phyloP scores from a whole-genome alignment of 2,113 vertebrate genomes.

The Ginglymostoma cirratum region DNA sequence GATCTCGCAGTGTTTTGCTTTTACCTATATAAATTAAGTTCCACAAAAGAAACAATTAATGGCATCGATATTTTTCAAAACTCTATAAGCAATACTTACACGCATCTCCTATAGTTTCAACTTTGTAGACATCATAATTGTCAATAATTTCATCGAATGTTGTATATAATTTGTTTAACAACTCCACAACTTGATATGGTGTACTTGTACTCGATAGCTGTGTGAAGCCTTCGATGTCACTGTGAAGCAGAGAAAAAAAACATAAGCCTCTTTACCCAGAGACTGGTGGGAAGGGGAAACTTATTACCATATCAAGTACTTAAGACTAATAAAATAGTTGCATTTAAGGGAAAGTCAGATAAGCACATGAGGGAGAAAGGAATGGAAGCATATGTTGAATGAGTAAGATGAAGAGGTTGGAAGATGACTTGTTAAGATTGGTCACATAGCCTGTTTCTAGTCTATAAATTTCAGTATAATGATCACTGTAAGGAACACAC shows the following conservation, averaged over 20 bases:
- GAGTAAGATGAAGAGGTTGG: neutral
- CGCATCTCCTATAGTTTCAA: conserved; percentile 71
- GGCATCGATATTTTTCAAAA: neutral
- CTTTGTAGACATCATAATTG: conserved; percentile 74
- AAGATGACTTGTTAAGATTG: neutral
- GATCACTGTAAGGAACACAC: neutral
- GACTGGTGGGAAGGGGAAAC: neutral
- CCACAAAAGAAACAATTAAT: neutral
- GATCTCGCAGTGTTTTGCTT: neutral
- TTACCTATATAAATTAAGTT: neutral
- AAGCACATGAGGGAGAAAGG: neutral
- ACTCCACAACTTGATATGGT: conserved; percentile 67
- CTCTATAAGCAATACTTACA: conserved; percentile 53
- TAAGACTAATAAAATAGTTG: neutral
- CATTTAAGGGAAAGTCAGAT: neutral
- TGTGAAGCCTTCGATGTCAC: conserved; percentile 77
- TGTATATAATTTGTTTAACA: conserved; percentile 74
- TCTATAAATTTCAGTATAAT: neutral
- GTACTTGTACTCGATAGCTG: conserved; percentile 73
- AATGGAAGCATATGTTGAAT: neutral
- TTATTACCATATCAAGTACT: neutral
- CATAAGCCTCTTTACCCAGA: neutral
- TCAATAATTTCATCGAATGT: conserved; percentile 75
- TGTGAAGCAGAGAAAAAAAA: conserved; percentile 45
- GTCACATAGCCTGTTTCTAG: neutral